phyloP scores from a whole-genome alignment of 2,797 vertebrate species.

The Emydoidea blandingii region DNA sequence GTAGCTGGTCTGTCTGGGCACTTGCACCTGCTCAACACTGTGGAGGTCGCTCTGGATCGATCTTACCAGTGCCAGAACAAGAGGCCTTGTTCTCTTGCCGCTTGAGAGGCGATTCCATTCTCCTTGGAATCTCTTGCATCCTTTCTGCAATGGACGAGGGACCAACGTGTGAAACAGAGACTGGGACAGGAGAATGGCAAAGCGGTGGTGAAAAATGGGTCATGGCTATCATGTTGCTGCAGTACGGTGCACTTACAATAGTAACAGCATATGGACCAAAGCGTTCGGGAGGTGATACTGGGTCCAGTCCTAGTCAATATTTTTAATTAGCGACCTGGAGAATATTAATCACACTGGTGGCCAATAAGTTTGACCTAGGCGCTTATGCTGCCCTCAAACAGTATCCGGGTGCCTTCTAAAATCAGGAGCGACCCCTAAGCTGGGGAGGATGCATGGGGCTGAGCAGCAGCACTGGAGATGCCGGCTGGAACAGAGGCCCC shows the following conservation, averaged over 20 bases:
- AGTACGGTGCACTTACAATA: not conserved
- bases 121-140: not conserved
- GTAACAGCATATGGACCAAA: not conserved
- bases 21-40: too few species aligned
- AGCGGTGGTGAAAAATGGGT: not conserved
- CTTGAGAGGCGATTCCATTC: not conserved
- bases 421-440: not conserved
- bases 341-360: not conserved
- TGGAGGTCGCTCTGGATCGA: not conserved
- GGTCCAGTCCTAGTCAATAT: not conserved
- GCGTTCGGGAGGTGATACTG: not conserved
- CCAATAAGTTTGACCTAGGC: not conserved
- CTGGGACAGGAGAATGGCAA: not conserved
- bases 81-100: not conserved
- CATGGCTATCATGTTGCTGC: not conserved
- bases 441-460: not conserved
- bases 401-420: not conserved
- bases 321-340: not conserved
- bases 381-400: not conserved
- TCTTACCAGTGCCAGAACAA: not conserved
- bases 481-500: not conserved
- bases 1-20: too few species aligned
- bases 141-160: not conserved
- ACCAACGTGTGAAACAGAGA: not conserved
- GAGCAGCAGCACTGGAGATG: not conserved